Base-by-base conservation (phyloP, 2,888 invertebrate genomes). In the Tromatobia lineatoria region DNA sequence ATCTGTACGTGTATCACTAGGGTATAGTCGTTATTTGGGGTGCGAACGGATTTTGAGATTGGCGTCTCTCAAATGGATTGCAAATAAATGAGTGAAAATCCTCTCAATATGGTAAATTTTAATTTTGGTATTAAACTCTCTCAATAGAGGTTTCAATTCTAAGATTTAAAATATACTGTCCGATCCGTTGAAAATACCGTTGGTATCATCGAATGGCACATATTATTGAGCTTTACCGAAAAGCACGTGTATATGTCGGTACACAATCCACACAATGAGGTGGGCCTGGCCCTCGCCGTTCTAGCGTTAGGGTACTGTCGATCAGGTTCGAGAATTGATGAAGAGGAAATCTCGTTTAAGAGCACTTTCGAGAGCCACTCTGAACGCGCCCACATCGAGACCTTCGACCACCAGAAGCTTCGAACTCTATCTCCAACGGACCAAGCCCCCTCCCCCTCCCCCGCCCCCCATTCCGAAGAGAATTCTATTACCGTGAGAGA, bases 291-390 rank as follows among this genome's bases (percentile, higher is more conserved):
- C 45, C 45, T 3, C 11, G 38, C 10, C 38, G 10, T 13, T 13
- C 8, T 15, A 13, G 23, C n/a, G 13, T 4, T 13, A 52, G 74
- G 78, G 71, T 38, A 54, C 54, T 61, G 69, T 79, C 79, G 79
- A 83, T 79, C 74, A 64, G 45, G 34, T 75, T 34, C 70, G 64
- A 20, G 81, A 54, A 64, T 83, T 80, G 76, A 83, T 83, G 83
- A 76, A 80, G 76, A 80, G 80, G 83, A 83, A 83, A 83, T 83
- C 83, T 76, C 80, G 80, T 83, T 83, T 83, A 75, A 42, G 75
- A 59, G 75, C 80, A 83, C 83, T 83, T 71, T 83, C 75, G 42
- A 59, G 75, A 76, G 76, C 50, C 52, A 38, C 38, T 50, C 75
- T n/a, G 45, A 59, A 64, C 38, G 73, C 59, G 73, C 80, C 50